Base-by-base conservation (phyloP, 2,888 invertebrate genomes). In the Macrosiphum euphorbiae region DNA sequence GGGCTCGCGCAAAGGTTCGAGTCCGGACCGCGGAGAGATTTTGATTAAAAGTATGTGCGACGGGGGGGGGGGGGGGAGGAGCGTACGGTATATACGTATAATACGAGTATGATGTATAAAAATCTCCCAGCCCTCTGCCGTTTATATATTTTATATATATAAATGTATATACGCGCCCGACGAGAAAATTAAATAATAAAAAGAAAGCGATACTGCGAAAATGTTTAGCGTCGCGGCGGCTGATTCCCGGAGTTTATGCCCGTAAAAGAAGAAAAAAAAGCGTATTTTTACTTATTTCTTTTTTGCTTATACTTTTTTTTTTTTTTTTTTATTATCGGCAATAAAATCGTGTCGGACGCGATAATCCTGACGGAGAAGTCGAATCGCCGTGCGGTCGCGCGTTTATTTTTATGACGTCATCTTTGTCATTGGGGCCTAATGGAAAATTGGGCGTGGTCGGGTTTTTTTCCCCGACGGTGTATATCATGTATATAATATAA, bases 381-480 rank as follows among this genome's bases (percentile, higher is more conserved):
- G 58, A 88, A 89, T 92, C 92, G 92, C 84, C 92, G 88, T 41
- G 67, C 92, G 92, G 92, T 89, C 84, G 92, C 88, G 92, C 93
- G 93, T 93, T 93, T 90, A 93, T 93, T 93, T 93, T 93, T 93
- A 93, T 93, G 58, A 89, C 89, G 89, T 93, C 93, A 90, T 89
- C 93, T 93, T 93, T 61, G 93, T 90, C 93, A 93, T 90, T 85
- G 93, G 92, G 90, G 93, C 93, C 93, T 93, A 93, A 93, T 93
- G 93, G 93, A 93, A 93, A 93, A 89, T 90, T 90, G 93, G 93
- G 93, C 93, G 93, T 93, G 92, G 85, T 52, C 10, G 87, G 84
- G 3, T 47, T 67, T 88, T 78, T 78, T 93, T 85, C 24, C 55
- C 55, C 90, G 58, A 89, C n/a, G 55, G 92, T 88, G 89, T 84